These are phyloP conservation scores for Carassius gibelio DNA, from an alignment of 2,113 vertebrate species.

Conservation along the genomic window DNA sequence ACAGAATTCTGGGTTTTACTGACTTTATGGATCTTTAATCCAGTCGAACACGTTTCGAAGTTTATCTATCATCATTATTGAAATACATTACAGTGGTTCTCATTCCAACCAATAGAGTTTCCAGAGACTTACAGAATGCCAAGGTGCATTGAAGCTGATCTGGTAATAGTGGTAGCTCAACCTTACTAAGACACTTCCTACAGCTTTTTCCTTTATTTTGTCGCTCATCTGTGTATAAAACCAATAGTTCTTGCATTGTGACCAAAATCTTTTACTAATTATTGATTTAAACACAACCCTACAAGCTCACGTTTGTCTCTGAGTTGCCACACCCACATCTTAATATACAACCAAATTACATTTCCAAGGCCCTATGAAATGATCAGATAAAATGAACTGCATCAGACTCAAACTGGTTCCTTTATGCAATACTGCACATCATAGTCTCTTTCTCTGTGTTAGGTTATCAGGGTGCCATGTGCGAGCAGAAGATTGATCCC, in stretches of 20 bases:
- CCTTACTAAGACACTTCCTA: background rate
- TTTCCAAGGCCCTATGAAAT: too few species aligned
- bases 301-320: background rate
- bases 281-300: background rate
- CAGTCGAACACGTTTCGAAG: background rate
- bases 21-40: too few species aligned
- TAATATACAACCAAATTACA: background rate
- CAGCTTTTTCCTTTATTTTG: background rate
- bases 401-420: background rate
- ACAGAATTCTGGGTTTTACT: too few species aligned
- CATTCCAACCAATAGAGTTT: background rate
- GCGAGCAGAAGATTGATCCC: constrained; percentile 89
- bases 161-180: background rate
- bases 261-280: background rate
- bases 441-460: constrained; percentile 4
- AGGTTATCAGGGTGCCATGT: constrained; percentile 87
- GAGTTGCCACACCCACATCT: background rate
- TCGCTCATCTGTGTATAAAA: background rate
- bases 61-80: too few species aligned
- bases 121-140: background rate
- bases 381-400: background rate
- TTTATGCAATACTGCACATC: background rate
- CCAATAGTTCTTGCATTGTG: background rate
- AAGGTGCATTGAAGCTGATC: background rate
- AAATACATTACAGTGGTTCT: background rate